These are phyloP conservation scores for Druon quercuslanigerum DNA, from an alignment of 1,140 invertebrate species.

Conservation along the genomic window DNA sequence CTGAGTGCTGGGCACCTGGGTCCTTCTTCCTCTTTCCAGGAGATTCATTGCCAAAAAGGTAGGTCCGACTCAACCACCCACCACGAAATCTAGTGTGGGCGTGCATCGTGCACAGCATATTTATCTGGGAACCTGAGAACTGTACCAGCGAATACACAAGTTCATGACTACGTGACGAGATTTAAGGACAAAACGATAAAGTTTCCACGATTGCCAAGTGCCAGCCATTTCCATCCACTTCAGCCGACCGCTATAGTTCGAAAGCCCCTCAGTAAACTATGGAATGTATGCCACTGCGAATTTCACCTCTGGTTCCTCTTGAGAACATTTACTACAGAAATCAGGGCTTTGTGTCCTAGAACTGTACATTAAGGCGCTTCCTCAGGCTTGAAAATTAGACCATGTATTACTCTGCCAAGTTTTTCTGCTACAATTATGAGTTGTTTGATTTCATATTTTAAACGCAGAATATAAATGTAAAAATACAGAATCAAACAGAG, in stretches of 20 bases:
- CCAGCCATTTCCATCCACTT: slow-evolving; percentile 35
- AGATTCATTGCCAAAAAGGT: slow-evolving; percentile 18
- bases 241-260: not conserved
- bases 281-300: not conserved
- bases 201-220: slow-evolving; percentile 26
- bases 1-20: slow-evolving; percentile 5
- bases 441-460: too few species aligned
- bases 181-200: slow-evolving; percentile 32
- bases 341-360: too few species aligned
- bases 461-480: too few species aligned
- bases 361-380: too few species aligned
- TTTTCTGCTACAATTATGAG: too few species aligned
- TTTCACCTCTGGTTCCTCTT: not conserved
- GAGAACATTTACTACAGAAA: too few species aligned
- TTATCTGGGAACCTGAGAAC: not conserved
- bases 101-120: slow-evolving; percentile 41
- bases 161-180: slow-evolving; percentile 42
- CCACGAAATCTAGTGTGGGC: not conserved
- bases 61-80: not conserved
- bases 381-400: too few species aligned
- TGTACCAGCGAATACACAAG: not conserved
- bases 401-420: too few species aligned
- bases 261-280: not conserved
- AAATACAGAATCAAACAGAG: too few species aligned
- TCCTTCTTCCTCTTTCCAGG: not conserved